A percentile compares a stretch with the other conserved stretches of the same genome.
phyloP scores from a whole-genome alignment of 2,797 vertebrate genomes.

The Sternarchorhynchus goeldii region DNA sequence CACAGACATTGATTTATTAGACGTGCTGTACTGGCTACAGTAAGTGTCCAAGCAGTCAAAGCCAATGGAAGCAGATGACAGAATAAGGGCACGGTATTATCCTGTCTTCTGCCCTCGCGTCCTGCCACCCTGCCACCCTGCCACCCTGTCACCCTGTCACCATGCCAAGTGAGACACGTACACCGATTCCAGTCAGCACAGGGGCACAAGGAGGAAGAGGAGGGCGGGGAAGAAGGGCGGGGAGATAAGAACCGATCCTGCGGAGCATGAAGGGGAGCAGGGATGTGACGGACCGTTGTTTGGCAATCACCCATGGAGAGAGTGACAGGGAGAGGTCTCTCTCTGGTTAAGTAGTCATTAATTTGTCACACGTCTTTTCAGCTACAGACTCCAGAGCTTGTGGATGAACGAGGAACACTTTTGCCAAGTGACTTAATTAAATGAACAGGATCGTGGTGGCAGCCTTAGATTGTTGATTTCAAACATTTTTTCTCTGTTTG shows the following conservation, averaged over 20 bases:
- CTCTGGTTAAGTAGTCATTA: conserved; percentile 42
- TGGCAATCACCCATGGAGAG: conserved; percentile 28
- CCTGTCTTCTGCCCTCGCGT: conserved; percentile 69
- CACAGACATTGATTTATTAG: conserved; percentile 79
- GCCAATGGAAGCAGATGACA: conserved; percentile 73
- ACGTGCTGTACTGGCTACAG: conserved; percentile 67
- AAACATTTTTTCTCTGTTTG: conserved; percentile 6
- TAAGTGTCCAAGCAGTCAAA: conserved; percentile 70
- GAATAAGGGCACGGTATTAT: conserved; percentile 74
- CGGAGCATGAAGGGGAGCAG: conserved; percentile 19
- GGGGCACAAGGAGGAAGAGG: conserved; percentile 45
- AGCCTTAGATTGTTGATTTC: conserved; percentile 35
- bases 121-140: conserved; percentile 58
- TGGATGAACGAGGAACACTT: conserved; percentile 24
- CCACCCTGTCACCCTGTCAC: conserved; percentile 58
- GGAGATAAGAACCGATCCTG: conserved; percentile 43
- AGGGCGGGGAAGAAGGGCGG: conserved; percentile 36
- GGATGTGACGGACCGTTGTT: conserved; percentile 45
- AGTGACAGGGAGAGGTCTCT: conserved; percentile 30
- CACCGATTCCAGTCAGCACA: conserved; percentile 41
- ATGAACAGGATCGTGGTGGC: conserved; percentile 19
- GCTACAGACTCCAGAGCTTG: conserved; percentile 13
- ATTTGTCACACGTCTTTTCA: conserved; percentile 41
- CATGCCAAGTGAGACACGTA: conserved; percentile 54
- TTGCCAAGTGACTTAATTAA: conserved; percentile 39